phyloP scores from a whole-genome alignment of 2,888 invertebrate species.

The Epinotia brunnichana region DNA sequence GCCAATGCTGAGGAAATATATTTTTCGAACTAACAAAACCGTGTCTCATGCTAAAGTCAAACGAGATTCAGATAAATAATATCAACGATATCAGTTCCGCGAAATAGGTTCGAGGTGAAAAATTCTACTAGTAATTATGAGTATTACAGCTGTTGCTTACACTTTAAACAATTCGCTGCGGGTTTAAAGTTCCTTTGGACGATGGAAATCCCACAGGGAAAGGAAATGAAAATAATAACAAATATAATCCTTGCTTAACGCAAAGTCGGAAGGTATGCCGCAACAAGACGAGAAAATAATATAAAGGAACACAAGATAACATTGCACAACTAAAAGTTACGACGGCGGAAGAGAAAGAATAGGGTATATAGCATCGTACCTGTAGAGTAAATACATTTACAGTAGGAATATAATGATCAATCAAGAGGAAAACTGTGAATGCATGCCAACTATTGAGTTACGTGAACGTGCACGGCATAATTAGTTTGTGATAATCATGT shows the following conservation, averaged over 20 bases:
- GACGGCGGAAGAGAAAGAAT: constrained; percentile 11
- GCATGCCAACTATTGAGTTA: constrained; percentile 45
- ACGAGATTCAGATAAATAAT: background rate
- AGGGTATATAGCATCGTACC: background rate
- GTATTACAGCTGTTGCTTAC: constrained; percentile 2
- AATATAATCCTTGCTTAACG: constrained; percentile 20
- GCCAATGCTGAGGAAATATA: background rate
- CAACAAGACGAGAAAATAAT: constrained; percentile 13
- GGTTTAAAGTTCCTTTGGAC: constrained; percentile 18
- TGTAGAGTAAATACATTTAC: no score
- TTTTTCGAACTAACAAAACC: background rate
- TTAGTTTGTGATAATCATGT: constrained; percentile 64
- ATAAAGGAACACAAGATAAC: constrained; percentile 28
- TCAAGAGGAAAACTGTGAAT: background rate
- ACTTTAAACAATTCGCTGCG: constrained; percentile 2
- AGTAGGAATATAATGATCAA: constrained; percentile 7
- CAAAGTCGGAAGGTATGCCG: constrained; percentile 21
- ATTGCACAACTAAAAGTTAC: constrained; percentile 16
- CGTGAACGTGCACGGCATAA: constrained; percentile 62
- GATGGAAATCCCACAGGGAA: constrained; percentile 12
- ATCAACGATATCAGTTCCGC: background rate
- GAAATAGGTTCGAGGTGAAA: background rate
- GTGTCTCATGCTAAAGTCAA: background rate
- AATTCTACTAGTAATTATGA: background rate
- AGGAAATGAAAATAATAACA: constrained; percentile 18